A percentile compares a stretch with the other conserved stretches of the same genome.
phyloP scores from a whole-genome alignment of 2,113 vertebrate genomes.

The Paraplagusia blochii region DNA sequence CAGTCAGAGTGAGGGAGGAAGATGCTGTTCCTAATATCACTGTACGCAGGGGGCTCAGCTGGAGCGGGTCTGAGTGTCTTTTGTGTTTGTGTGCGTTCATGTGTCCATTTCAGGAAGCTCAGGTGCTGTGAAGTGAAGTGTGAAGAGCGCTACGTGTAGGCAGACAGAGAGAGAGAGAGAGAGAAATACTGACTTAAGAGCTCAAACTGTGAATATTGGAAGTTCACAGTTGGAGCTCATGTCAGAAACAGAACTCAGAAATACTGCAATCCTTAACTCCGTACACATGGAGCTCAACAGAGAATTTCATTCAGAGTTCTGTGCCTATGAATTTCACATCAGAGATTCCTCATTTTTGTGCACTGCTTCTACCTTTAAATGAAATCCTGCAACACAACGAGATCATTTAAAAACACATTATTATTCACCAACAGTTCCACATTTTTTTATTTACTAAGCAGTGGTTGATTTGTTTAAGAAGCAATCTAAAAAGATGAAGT shows the following conservation, averaged over 20 bases:
- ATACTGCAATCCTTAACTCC: conserved; percentile 15
- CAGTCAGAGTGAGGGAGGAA: conserved; percentile 42
- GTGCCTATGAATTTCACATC: too few species aligned
- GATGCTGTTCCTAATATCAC: conserved; percentile 41
- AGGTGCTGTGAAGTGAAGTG: conserved; percentile 59
- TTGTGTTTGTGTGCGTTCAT: conserved; percentile 8
- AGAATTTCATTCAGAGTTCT: too few species aligned
- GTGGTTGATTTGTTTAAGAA: too few species aligned
- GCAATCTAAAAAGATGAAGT: too few species aligned
- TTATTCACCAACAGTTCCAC: too few species aligned
- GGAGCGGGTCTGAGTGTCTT: conserved; percentile 24
- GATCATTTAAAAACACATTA: too few species aligned
- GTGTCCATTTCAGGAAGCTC: conserved; percentile 50
- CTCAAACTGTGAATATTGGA: conserved; percentile 28
- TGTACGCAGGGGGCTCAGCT: conserved; percentile 57
- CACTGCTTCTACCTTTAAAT: too few species aligned
- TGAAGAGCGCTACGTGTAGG: conserved; percentile 57
- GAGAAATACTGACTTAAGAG: conserved; percentile 51
- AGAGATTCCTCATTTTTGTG: too few species aligned
- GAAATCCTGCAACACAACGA: too few species aligned
- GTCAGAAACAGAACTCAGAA: conserved; percentile 19
- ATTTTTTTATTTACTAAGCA: too few species aligned
- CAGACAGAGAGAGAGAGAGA: conserved; percentile 28
- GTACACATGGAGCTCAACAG: neutral
- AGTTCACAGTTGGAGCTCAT: conserved; percentile 32